Evolutionary conservation across 2,797 vertebrate genomes (phyloP).

Genomic region (Acrossocheilus fasciatus): DNA sequence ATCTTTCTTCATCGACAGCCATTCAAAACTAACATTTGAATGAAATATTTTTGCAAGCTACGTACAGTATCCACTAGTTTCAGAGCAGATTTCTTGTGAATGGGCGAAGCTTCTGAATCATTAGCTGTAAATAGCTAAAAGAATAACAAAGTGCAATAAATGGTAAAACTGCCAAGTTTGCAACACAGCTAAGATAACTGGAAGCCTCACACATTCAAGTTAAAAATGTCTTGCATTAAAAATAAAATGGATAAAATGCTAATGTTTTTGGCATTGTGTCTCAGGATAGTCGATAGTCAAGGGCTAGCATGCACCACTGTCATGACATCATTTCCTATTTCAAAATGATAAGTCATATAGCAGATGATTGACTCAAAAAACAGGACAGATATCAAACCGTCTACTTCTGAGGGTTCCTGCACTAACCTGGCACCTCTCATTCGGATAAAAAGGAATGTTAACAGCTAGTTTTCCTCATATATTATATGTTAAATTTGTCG

Average conservation of each 20-base stretch:
- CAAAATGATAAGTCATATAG: background rate
- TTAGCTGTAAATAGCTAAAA: background rate
- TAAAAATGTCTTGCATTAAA: background rate
- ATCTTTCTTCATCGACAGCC: background rate
- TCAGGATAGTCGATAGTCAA: background rate
- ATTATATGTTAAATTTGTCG: background rate
- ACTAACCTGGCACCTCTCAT: background rate
- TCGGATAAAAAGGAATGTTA: background rate
- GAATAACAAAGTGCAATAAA: background rate
- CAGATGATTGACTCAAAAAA: conserved; percentile 10
- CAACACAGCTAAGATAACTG: background rate
- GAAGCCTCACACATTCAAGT: background rate
- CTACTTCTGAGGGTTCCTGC: background rate
- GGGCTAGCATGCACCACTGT: background rate
- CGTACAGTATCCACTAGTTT: background rate
- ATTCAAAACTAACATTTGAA: background rate
- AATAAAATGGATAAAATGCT: background rate
- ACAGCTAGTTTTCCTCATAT: background rate
- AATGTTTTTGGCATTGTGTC: background rate
- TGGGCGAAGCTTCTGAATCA: background rate
- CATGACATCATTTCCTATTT: background rate
- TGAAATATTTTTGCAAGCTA: background rate
- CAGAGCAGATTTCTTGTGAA: background rate
- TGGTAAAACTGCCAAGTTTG: background rate
- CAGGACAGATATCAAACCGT: background rate